A percentile compares a stretch with the other conserved stretches of the same genome.
These are phyloP conservation scores for Phainopepla nitens DNA, from an alignment of 2,113 vertebrate species.

Conservation along the genomic window DNA sequence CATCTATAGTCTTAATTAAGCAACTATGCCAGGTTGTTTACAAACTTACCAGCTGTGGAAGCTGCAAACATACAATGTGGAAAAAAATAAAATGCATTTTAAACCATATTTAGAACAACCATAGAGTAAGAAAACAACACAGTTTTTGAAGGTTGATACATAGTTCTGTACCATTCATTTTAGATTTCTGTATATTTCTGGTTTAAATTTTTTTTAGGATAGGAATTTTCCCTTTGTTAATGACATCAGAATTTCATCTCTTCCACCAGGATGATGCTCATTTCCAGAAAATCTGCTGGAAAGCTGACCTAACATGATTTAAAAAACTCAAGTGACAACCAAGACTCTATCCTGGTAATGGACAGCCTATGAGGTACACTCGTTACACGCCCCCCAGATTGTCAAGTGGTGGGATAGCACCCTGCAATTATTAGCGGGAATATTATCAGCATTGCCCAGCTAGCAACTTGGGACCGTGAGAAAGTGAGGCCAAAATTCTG, in stretches of 20 bases:
- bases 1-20: neutral
- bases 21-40: neutral
- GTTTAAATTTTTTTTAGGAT: neutral
- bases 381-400: accelerated
- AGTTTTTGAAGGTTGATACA: neutral
- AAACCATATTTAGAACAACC: neutral
- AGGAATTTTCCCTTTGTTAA: neutral
- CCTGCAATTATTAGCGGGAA: neutral
- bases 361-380: neutral
- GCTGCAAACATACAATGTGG: neutral
- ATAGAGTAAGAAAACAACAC: neutral
- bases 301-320: neutral
- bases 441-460: neutral
- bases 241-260: neutral
- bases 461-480: neutral
- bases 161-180: neutral
- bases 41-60: neutral
- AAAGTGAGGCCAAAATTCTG: neutral
- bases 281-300: neutral
- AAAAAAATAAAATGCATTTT: neutral
- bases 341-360: neutral
- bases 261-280: neutral
- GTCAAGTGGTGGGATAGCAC: neutral
- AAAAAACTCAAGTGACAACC: neutral
- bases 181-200: neutral